Evolutionary conservation across 2,797 vertebrate genomes (phyloP).

Genomic region (Gymnodraco acuticeps): DNA sequence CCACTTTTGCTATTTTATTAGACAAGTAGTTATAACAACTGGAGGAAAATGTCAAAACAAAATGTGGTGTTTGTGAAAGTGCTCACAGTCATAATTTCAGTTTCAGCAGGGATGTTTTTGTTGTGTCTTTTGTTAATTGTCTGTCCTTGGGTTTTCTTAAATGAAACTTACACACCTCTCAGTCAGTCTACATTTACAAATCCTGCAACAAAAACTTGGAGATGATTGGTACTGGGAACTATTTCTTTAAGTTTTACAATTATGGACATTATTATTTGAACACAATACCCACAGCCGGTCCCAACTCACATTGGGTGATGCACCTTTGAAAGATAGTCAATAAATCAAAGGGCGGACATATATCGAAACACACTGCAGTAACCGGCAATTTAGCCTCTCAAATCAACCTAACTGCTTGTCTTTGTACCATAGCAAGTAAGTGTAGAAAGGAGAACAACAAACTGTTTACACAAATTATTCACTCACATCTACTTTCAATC

Average conservation of each 20-base stretch:
- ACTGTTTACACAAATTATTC: not conserved
- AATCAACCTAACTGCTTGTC: not conserved
- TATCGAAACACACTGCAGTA: too few species aligned
- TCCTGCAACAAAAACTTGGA: not conserved
- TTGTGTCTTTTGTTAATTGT: not conserved
- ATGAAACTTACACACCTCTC: not conserved
- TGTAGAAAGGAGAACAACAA: not conserved
- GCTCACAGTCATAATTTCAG: slow-evolving; percentile 15
- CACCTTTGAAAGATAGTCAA: too few species aligned
- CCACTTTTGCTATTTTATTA: slow-evolving; percentile 22
- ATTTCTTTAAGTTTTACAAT: slow-evolving; percentile 1
- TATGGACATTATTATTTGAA: not conserved
- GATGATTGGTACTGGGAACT: not conserved
- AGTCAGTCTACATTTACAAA: slow-evolving; percentile 10
- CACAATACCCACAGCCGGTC: slow-evolving; percentile 1
- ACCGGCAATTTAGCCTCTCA: slow-evolving; percentile 1
- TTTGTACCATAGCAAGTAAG: slow-evolving; percentile 4
- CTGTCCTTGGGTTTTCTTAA: slow-evolving; percentile 23
- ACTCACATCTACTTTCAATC: not conserved
- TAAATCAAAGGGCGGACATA: too few species aligned
- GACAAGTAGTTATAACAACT: not conserved
- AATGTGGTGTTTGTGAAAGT: slow-evolving; percentile 8
- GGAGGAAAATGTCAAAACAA: slow-evolving; percentile 11
- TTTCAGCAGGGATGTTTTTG: slow-evolving; percentile 25
- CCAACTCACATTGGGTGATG: not conserved